phyloP scores from a whole-genome alignment of 1,140 invertebrate species.

The Magallana ariakensis region DNA sequence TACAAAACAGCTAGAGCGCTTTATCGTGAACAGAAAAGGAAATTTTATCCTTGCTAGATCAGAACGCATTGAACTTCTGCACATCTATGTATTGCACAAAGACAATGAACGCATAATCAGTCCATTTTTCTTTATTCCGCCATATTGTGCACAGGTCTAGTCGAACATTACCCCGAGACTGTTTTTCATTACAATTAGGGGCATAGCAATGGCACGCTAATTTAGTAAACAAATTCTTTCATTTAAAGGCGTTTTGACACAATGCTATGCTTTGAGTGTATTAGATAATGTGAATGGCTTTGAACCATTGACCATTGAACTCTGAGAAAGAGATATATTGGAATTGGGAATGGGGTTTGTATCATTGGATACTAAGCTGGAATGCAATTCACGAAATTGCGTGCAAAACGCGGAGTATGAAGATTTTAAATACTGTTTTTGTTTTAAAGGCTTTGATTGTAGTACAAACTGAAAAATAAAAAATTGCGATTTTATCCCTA shows the following conservation, averaged over 20 bases:
- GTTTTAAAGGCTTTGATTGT: no score
- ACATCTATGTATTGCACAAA: not conserved
- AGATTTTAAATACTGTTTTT: no score
- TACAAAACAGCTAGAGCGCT: not conserved
- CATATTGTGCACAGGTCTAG: not conserved
- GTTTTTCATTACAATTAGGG: not conserved
- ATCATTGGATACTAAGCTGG: not conserved
- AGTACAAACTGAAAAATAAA: no score
- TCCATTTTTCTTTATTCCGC: not conserved
- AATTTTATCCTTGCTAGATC: not conserved
- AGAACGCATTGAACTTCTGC: conserved; percentile 10
- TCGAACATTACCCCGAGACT: not conserved
- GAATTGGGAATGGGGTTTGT: not conserved
- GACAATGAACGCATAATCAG: not conserved
- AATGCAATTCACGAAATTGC: conserved; percentile 25
- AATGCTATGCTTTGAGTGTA: not conserved
- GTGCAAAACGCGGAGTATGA: not conserved
- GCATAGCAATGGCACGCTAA: not conserved
- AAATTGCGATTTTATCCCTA: no score
- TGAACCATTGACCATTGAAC: no score
- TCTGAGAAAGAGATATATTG: not conserved
- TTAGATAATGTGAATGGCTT: not conserved
- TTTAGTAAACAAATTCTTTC: conserved; percentile 26
- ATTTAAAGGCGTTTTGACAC: not conserved
- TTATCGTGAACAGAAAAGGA: conserved; percentile 11